phyloP scores from a whole-genome alignment of 2,797 vertebrate species.

The Tympanoctomys barrerae region DNA sequence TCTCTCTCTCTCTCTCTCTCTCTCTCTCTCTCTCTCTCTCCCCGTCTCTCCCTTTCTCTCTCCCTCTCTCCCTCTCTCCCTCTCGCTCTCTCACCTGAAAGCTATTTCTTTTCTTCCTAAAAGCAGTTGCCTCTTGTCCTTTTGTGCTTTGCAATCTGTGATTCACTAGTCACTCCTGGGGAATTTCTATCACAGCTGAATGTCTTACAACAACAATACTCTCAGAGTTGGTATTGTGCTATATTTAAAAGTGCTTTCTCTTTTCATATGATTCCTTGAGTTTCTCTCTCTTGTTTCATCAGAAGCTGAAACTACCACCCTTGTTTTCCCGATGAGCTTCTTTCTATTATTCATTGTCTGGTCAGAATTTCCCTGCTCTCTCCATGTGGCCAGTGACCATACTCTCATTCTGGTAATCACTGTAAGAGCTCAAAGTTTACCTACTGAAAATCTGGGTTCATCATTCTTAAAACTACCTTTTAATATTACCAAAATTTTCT shows the following conservation, averaged over 20 bases:
- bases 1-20: neutral
- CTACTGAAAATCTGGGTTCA: neutral
- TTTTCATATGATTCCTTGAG: neutral
- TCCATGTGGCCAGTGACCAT: neutral
- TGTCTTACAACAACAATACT: neutral
- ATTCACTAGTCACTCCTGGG: neutral
- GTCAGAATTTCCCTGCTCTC: neutral
- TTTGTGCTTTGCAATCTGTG: neutral
- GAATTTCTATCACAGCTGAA: neutral
- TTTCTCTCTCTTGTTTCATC: neutral
- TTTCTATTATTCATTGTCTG: neutral
- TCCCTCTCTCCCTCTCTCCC: neutral
- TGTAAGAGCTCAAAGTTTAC: neutral
- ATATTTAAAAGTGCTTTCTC: neutral
- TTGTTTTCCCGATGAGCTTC: neutral
- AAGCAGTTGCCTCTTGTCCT: neutral
- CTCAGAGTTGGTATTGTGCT: neutral
- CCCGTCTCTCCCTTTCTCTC: neutral
- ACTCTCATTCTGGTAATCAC: neutral
- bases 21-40: neutral
- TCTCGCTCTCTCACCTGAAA: neutral
- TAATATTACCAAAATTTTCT: neutral
- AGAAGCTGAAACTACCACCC: neutral
- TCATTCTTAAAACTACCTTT: neutral
- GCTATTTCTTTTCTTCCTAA: neutral